These are phyloP conservation scores for Cladopsammia gracilis DNA, from an alignment of 64 coral and sea anemone species.

Conservation along the genomic window DNA sequence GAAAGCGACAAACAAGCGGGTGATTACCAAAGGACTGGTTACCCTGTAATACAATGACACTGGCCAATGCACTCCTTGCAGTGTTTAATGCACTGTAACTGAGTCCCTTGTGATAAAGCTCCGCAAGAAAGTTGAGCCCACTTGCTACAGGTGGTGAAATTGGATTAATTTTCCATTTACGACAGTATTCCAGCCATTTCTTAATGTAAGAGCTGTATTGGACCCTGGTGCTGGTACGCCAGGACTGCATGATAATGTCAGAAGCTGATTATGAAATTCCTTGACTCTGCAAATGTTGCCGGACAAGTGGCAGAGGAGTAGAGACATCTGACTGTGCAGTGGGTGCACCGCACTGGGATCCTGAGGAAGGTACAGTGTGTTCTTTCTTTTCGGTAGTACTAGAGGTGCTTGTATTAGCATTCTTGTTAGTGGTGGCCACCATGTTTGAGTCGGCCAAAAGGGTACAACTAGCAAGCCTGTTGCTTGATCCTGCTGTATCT, in stretches of 20 bases:
- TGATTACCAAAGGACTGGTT: too few species aligned
- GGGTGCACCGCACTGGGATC: constrained; percentile 60
- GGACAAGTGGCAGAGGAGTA: constrained; percentile 70
- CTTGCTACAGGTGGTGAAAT: constrained; percentile 41
- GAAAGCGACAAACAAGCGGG: too few species aligned
- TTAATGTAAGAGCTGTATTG: constrained; percentile 66
- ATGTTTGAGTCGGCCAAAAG: constrained; percentile 71
- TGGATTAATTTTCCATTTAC: constrained; percentile 68
- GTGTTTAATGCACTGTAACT: too few species aligned
- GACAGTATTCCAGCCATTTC: constrained; percentile 71
- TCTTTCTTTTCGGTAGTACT: constrained; percentile 25
- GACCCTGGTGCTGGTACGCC: constrained; percentile 55
- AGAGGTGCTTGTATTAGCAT: constrained; percentile 51
- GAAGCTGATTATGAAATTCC: constrained; percentile 66
- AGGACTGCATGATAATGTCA: constrained; percentile 73
- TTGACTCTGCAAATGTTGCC: constrained; percentile 54
- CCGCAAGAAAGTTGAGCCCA: too few species aligned
- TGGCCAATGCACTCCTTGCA: too few species aligned
- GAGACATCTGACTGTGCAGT: constrained; percentile 24
- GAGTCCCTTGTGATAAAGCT: too few species aligned
- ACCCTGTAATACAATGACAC: too few species aligned
- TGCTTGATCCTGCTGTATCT: constrained; percentile 51
- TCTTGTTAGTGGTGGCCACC: constrained; percentile 27
- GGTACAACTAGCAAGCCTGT: constrained; percentile 59
- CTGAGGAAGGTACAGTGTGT: constrained; percentile 44